A percentile compares a stretch with the other conserved stretches of the same genome.
phyloP scores from a whole-genome alignment of 2,888 invertebrate species.

The Dioctria rufipes region DNA sequence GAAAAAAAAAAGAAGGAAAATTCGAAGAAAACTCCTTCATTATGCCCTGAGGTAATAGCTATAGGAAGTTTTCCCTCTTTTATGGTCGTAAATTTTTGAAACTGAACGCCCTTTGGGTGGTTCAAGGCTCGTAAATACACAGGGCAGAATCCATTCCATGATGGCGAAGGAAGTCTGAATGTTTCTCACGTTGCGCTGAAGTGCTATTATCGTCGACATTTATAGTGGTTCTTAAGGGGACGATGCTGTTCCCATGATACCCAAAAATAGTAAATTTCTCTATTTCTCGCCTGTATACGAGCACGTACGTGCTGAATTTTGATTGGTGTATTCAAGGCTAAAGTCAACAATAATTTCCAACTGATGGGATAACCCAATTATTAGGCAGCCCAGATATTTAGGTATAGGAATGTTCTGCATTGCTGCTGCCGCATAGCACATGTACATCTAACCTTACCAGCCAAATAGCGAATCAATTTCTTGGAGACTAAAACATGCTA shows the following conservation, averaged over 20 bases:
- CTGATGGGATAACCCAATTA: conserved; percentile 39
- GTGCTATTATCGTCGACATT: conserved; percentile 26
- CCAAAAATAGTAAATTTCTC: background rate
- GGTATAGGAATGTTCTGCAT: background rate
- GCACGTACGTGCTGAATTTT: conserved; percentile 26
- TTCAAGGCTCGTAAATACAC: conserved; percentile 10
- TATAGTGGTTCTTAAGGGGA: conserved; percentile 22
- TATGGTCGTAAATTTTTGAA: conserved; percentile 45
- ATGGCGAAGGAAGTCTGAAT: conserved; percentile 21
- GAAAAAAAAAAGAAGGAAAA: conserved; percentile 16
- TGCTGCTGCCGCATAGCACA: background rate
- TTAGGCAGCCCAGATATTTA: background rate
- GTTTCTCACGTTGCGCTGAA: conserved; percentile 49
- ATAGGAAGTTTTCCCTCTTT: conserved; percentile 24
- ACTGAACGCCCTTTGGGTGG: conserved; percentile 29
- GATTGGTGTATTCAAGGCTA: conserved; percentile 36
- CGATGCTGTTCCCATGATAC: background rate
- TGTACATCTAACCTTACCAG: background rate
- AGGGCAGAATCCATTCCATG: conserved; percentile 13
- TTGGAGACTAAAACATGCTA: conserved; percentile 24
- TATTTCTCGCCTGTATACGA: background rate
- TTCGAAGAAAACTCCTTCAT: conserved; percentile 20
- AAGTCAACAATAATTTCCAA: conserved; percentile 36
- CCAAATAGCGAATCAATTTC: conserved; percentile 21
- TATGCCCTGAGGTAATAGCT: conserved; percentile 36